These are phyloP conservation scores for Argyresthia goedartella DNA, from an alignment of 2,888 invertebrate species.

Conservation along the genomic window DNA sequence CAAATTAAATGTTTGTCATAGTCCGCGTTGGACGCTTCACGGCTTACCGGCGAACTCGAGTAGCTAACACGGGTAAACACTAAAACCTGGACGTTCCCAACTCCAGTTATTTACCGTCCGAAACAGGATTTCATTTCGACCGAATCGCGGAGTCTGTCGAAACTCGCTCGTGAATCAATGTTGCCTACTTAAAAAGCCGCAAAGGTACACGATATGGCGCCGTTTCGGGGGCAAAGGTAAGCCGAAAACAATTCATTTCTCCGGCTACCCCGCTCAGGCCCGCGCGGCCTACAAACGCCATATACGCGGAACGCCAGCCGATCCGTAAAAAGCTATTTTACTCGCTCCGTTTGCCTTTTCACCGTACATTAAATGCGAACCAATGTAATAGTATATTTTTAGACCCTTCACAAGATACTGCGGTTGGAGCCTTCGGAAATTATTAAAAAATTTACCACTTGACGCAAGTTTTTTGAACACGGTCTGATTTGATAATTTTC, in stretches of 20 bases:
- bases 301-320: slow-evolving; percentile 49
- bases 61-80: not conserved
- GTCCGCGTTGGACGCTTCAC: not conserved
- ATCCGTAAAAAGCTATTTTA: slow-evolving; percentile 66
- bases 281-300: slow-evolving; percentile 11
- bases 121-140: no score
- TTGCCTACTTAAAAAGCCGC: slow-evolving; percentile 47
- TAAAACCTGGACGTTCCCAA: not conserved
- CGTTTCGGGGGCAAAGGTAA: slow-evolving; percentile 46
- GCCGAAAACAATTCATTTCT: slow-evolving; percentile 60
- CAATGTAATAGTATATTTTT: slow-evolving; percentile 45
- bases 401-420: slow-evolving; percentile 15
- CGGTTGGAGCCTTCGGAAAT: no score
- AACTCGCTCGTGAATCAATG: not conserved
- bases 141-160: not conserved
- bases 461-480: no score
- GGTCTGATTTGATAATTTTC: no score
- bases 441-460: no score
- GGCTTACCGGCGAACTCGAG: not conserved
- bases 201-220: slow-evolving; percentile 49
- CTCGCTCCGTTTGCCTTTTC: slow-evolving; percentile 56
- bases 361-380: slow-evolving; percentile 58
- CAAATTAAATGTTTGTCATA: not conserved
- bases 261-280: slow-evolving; percentile 18
- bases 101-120: not conserved